Evolutionary conservation across 2,888 invertebrate species (phyloP).

Genomic region (Habroteleia sp.): DNA sequence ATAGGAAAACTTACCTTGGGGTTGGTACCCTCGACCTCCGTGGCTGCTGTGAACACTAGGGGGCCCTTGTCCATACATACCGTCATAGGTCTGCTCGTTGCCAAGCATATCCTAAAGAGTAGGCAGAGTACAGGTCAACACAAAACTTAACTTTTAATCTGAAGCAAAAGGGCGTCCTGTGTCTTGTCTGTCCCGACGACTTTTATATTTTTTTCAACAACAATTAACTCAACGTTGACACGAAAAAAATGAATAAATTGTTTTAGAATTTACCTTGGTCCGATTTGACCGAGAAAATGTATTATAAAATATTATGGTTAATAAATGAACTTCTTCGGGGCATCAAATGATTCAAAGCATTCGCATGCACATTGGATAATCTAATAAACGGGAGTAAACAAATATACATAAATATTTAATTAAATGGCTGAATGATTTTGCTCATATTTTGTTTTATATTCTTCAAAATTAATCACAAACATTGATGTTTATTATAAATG

Average conservation of each 20-base stretch:
- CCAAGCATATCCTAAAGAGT: conserved; percentile 91
- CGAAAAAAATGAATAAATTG: conserved; percentile 10
- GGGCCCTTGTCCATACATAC: conserved; percentile 95
- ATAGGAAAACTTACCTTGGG: conserved; percentile 88
- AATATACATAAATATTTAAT: conserved; percentile 5
- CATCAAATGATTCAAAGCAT: conserved; percentile 69
- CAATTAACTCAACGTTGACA: conserved; percentile 18
- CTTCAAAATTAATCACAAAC: conserved; percentile 51
- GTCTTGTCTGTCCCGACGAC: conserved; percentile 11
- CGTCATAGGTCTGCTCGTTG: conserved; percentile 95
- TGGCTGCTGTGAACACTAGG: conserved; percentile 92
- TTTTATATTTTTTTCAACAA: conserved; percentile 10
- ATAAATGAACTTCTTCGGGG: conserved; percentile 41
- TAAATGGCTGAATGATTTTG: too few species aligned
- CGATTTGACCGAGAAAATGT: conserved; percentile 8
- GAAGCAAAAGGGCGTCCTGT: conserved; percentile 26
- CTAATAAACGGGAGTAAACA: conserved; percentile 26
- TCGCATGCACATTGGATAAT: conserved; percentile 73
- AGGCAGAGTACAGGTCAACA: conserved; percentile 79
- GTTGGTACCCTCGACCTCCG: conserved; percentile 89
- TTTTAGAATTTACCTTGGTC: conserved; percentile 33
- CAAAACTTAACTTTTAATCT: conserved; percentile 71
- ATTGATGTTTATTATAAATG: conserved; percentile 22
- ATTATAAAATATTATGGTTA: conserved; percentile 39
- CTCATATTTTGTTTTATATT: conserved; percentile 6